These are phyloP conservation scores for Glaucomys volans DNA, from an alignment of 2,113 vertebrate species.

Conservation along the genomic window DNA sequence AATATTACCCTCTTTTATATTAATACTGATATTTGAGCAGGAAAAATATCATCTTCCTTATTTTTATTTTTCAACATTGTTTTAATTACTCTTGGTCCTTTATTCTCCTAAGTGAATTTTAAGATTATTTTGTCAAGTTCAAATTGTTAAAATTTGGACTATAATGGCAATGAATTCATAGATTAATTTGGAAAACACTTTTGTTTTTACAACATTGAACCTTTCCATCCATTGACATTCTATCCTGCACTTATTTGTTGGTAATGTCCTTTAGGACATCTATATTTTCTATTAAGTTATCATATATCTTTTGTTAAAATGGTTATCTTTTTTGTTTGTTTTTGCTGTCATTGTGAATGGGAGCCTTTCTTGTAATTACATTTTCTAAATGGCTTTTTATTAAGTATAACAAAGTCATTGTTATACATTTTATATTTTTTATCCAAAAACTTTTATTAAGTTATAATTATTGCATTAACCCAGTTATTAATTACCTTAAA, in stretches of 20 bases:
- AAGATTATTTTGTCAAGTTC: conserved; percentile 3
- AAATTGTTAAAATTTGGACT: conserved; percentile 1
- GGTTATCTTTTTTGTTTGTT: not conserved
- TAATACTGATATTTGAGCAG: not conserved
- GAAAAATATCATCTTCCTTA: not conserved
- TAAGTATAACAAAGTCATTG: not conserved
- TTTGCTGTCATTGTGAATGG: not conserved
- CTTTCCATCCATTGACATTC: not conserved
- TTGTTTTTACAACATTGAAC: not conserved
- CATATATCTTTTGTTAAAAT: conserved; percentile 3
- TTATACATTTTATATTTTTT: not conserved
- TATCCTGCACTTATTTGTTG: not conserved
- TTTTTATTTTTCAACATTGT: not conserved
- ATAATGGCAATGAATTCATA: not conserved
- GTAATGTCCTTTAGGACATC: not conserved
- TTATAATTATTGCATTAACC: not conserved
- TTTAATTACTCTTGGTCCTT: not conserved
- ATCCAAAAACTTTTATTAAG: not conserved
- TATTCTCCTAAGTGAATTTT: conserved; percentile 14
- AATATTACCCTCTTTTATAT: not conserved
- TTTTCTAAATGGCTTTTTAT: not conserved
- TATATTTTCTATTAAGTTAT: conserved; percentile 34
- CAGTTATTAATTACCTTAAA: not conserved
- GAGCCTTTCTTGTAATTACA: not conserved
- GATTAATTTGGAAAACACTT: not conserved